Percentiles rank a stretch among this genome's conserved stretches.
Evolutionary conservation across 2,113 vertebrate species (phyloP).

Genomic region (Xenopus laevis): DNA sequence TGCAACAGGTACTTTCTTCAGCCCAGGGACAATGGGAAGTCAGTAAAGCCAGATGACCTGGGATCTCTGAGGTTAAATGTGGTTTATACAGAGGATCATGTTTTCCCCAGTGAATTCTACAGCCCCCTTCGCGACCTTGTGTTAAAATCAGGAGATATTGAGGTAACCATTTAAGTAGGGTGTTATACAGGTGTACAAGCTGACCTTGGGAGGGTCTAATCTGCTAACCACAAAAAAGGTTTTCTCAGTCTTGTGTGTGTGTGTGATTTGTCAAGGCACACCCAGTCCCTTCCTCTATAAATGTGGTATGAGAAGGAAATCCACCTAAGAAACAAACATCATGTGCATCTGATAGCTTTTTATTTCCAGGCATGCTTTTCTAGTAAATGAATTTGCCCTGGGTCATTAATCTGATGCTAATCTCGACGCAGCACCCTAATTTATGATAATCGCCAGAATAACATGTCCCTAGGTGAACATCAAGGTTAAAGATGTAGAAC

Average conservation of each 20-base stretch:
- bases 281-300: conserved; percentile 37
- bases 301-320: background rate
- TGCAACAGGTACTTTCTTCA: conserved; percentile 89
- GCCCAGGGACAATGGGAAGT: conserved; percentile 90
- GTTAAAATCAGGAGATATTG: conserved; percentile 80
- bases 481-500: background rate
- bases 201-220: conserved; percentile 30
- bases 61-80: conserved; percentile 93
- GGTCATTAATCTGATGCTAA: conserved; percentile 1
- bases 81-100: conserved; percentile 96
- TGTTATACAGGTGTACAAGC: conserved; percentile 19
- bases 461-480: background rate
- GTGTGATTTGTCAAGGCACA: conserved; percentile 49
- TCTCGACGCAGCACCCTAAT: background rate
- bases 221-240: conserved; percentile 46
- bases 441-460: background rate
- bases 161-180: conserved; percentile 63
- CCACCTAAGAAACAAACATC: background rate
- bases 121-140: conserved; percentile 84
- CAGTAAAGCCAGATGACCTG: conserved; percentile 87
- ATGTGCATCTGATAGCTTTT: background rate
- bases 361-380: background rate
- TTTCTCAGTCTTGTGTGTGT: conserved; percentile 44
- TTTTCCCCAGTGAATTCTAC: conserved; percentile 90
- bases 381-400: background rate